Evolutionary conservation across 2,888 invertebrate species (phyloP), one percentile per base, ranked within the genome.

Genomic region (Phanerotoma sp.): DNA sequence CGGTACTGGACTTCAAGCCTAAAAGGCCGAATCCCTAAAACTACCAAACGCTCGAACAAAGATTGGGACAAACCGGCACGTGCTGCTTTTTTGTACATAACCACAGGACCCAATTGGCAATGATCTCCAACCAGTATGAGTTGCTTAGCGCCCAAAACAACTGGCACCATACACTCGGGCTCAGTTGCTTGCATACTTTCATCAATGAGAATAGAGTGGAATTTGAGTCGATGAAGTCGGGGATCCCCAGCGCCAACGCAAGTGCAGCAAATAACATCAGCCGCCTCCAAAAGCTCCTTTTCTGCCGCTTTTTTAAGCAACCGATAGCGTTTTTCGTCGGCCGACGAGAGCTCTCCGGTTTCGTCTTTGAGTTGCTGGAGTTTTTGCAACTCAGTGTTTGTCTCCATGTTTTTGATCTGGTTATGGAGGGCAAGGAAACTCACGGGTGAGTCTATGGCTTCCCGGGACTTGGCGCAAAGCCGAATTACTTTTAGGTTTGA

Each of bases 1-100:
- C 99, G 88, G 77, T 99, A 99, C 74, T 99, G 99, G 0, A 96
- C 95, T 77, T 98, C 97, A 35, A 99, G 83, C 0, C 98, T 87
- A 78, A 98, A 96, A 0, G 99, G 99, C 21, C 97, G 84, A 66
- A 97, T 98, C 7, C 98, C 98, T 5, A 99, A 83, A 0, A 99
- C 96, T 0, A 99, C 98, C 1, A 99, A 82, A 5, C 99, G 84
- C 75, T 99, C 99, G 77, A 99, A 99, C 57, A 99, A 82, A 48
- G 96, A 96, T 77, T 98, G 98, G 0, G 94, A 94, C 18, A 99
- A 84, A 2, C 99, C 99, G 1, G 99, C 98, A 50, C 93, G 85
- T 0, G 97, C 96, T 0, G 99, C 98, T 75, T 97, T 96, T 78
- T 98, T 98, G 80, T 97, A 98, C 96, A 98, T 97, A 1, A 99